Base-by-base conservation (phyloP, 2,888 invertebrate genomes). In the Nemapogon koenigi region DNA sequence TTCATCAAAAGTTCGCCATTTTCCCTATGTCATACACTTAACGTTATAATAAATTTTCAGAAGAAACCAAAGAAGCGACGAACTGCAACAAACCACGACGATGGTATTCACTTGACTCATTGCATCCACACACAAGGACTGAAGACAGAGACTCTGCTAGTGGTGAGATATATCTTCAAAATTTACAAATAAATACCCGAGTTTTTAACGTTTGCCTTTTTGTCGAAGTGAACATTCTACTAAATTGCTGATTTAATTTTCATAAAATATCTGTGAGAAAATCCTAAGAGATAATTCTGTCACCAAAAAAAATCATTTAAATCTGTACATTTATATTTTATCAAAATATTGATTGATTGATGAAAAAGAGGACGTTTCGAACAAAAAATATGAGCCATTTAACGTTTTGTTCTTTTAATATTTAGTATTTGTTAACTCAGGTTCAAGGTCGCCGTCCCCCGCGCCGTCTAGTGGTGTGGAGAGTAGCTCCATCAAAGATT, bases 381-480 rank as follows among this genome's bases (percentile, higher is more conserved):
- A n/a, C n/a, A n/a, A n/a, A n/a, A n/a, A n/a, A n/a, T n/a, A 2
- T 16, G 7, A 31, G 16, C 16, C 2, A 16, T 7, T 31, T 37
- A 13, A 6, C 4, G 7, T 33, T 3, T 10, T 11, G 8, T 19
- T 18, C n/a, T 30, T 15, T 7, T 6, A 4, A 16, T n/a, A n/a
- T n/a, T n/a, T n/a, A n/a, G n/a, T n/a, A n/a, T 27, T 37, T 26
- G 27, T 13, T 40, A 37, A 26, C 4, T 11, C 76, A 75, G 83
- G 84, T 1, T 89, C 91, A 0, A 81, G 92, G 14, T 91, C 91
- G 8, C 93, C 94, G 0, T 93, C 93, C 6, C 94, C 94, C 0
- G 91, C 93, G 7, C 93, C 92, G 0, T 92, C 92, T 39, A 92
- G 91, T 56, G 92, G 92, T 7, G 84, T 94, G 7, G 94, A 94